These are phyloP conservation scores for Trachymyrmex cornetzi DNA, from an alignment of 1,140 invertebrate genomes.

Conservation along the genomic window DNA sequence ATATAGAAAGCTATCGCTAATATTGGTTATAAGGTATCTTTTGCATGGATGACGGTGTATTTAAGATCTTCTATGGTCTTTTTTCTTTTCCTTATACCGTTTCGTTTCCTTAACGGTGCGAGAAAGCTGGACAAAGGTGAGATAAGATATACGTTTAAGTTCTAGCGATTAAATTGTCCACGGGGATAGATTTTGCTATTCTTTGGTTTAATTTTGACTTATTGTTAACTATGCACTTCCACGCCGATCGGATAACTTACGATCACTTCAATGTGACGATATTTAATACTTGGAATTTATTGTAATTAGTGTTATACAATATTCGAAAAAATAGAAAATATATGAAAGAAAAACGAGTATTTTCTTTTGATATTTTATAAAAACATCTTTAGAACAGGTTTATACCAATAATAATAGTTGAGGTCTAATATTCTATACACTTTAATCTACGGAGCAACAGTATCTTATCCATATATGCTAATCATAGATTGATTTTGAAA, in stretches of 20 bases:
- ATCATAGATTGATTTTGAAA: conserved; percentile 42
- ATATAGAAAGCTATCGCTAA: not conserved
- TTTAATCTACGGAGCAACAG: not conserved
- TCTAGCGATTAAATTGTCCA: conserved; percentile 76
- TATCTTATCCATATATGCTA: conserved; percentile 19
- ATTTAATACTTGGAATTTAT: not conserved
- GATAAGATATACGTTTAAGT: conserved; percentile 36
- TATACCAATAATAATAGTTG: not conserved
- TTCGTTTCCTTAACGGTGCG: conserved; percentile 72
- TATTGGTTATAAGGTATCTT: conserved; percentile 57
- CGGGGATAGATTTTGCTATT: conserved; percentile 51
- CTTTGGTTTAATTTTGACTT: too few species aligned
- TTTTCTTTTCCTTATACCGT: not conserved
- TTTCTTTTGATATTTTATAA: conserved; percentile 20
- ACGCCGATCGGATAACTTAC: conserved; percentile 44
- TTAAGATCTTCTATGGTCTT: conserved; percentile 71
- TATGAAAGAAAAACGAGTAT: not conserved
- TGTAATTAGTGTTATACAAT: not conserved
- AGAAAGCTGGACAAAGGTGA: conserved; percentile 24
- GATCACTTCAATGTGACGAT: not conserved
- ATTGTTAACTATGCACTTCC: not conserved
- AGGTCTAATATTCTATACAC: not conserved
- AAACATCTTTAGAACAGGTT: not conserved
- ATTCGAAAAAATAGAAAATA: conserved; percentile 3
- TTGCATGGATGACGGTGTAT: conserved; percentile 72